phyloP scores from a whole-genome alignment of 2,888 invertebrate species.

The Archips crataeganus region DNA sequence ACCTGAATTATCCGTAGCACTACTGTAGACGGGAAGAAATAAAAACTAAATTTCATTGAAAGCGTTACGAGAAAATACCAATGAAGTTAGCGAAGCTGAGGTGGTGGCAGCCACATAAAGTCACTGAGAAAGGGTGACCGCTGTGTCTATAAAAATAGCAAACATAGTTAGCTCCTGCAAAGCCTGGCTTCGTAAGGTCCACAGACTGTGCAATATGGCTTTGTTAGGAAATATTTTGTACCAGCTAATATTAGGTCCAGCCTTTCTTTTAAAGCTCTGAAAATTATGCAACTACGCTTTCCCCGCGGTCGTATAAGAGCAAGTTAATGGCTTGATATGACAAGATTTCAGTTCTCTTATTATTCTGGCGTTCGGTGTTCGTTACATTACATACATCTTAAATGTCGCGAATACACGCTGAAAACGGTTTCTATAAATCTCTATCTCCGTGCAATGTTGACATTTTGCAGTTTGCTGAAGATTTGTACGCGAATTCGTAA shows the following conservation, averaged over 20 bases:
- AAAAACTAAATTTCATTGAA: constrained; percentile 23
- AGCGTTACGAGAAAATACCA: constrained; percentile 38
- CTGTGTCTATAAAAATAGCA: constrained; percentile 55
- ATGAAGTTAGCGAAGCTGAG: constrained; percentile 37
- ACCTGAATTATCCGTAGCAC: constrained; percentile 4
- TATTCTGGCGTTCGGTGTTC: background rate
- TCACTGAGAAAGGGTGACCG: constrained; percentile 48
- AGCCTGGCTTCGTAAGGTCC: constrained; percentile 36
- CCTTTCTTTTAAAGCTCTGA: constrained; percentile 20
- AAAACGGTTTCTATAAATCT: constrained; percentile 35
- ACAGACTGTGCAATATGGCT: constrained; percentile 46
- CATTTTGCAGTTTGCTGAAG: constrained; percentile 39
- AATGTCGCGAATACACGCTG: constrained; percentile 22
- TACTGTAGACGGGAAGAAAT: constrained; percentile 13
- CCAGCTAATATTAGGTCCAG: constrained; percentile 24
- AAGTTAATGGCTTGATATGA: background rate
- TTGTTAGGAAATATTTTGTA: constrained; percentile 47
- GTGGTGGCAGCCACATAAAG: constrained; percentile 43
- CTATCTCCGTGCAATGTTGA: constrained; percentile 32
- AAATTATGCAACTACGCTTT: constrained; percentile 12
- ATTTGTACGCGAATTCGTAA: constrained; percentile 36
- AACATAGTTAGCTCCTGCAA: constrained; percentile 56
- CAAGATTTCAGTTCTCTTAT: background rate
- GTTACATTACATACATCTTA: constrained; percentile 11
- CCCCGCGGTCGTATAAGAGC: background rate